Conservation (phyloP, 2,797 vertebrate species). For the Mionectes olivaceus region DNA sequence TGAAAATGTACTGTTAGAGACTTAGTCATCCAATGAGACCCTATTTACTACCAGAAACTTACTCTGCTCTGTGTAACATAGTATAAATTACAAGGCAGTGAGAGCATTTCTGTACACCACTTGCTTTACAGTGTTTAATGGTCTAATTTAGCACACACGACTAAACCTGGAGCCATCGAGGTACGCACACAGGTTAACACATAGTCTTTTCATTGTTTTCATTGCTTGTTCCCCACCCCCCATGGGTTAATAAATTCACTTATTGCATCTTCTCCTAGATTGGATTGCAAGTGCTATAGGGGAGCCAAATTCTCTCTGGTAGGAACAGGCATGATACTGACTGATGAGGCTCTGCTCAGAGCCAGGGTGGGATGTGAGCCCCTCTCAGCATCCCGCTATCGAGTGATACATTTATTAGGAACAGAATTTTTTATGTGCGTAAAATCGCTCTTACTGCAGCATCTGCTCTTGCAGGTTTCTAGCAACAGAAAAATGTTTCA, state of each 20-base stretch:
- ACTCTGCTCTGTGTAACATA: conserved; percentile 10
- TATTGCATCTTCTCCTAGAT: background rate
- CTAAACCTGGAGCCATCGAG: conserved; percentile 1
- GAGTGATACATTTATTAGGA: background rate
- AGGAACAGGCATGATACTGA: background rate
- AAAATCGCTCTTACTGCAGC: background rate
- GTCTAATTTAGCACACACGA: conserved; percentile 41
- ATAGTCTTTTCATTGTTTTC: conserved; percentile 5
- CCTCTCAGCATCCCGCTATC: background rate
- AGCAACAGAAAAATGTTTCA: background rate
- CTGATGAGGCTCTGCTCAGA: background rate
- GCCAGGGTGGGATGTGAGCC: background rate
- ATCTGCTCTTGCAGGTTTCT: background rate
- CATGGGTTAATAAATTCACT: background rate
- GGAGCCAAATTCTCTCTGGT: background rate
- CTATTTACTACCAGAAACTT: conserved; percentile 61
- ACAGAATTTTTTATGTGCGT: background rate
- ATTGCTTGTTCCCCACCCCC: background rate
- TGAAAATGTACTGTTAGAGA: conserved; percentile 59
- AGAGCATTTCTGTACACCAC: conserved; percentile 25
- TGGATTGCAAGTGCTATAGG: background rate
- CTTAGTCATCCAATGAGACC: conserved; percentile 51
- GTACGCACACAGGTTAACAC: background rate
- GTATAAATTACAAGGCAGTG: conserved; percentile 52
- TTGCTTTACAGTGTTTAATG: conserved; percentile 64